Percentiles rank a stretch among this genome's conserved stretches.
Conservation (phyloP, 2,888 invertebrate species). For the Thysanoteuthis rhombus region DNA sequence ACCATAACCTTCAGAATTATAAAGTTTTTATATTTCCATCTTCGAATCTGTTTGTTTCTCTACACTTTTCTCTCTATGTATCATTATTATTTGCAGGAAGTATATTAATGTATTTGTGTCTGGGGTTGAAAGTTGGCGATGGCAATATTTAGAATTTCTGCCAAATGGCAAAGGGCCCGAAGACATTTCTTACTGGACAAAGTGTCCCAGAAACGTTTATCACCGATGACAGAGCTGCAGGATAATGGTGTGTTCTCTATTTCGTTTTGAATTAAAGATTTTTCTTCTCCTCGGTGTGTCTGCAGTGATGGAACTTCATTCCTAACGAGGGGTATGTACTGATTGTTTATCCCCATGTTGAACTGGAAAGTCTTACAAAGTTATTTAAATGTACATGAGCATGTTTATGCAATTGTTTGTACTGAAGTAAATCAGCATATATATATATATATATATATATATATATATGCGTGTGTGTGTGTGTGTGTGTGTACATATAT, state of each 20-base stretch:
- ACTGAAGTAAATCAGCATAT: too few relatives aligned
- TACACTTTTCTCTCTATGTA: not conserved
- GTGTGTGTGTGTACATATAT: too few relatives aligned
- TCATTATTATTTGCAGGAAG: not conserved
- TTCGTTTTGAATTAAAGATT: not conserved
- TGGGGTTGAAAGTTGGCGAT: not conserved
- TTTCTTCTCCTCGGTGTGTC: too few relatives aligned
- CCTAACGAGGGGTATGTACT: too few relatives aligned
- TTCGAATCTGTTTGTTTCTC: not conserved
- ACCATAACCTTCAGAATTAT: not conserved
- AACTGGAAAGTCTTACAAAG: too few relatives aligned
- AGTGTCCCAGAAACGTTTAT: not conserved
- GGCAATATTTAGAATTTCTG: not conserved
- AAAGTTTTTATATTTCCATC: not conserved
- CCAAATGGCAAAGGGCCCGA: not conserved
- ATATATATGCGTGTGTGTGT: too few relatives aligned
- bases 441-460: too few relatives aligned
- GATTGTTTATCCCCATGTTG: too few relatives aligned
- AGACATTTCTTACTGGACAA: not conserved
- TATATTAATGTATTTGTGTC: not conserved
- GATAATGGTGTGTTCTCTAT: not conserved
- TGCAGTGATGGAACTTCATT: too few relatives aligned
- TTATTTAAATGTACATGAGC: too few relatives aligned
- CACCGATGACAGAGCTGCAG: not conserved
- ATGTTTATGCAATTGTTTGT: too few relatives aligned